Conservation (phyloP, 2,797 vertebrate genomes). For the Pantherophis vulpinus region DNA sequence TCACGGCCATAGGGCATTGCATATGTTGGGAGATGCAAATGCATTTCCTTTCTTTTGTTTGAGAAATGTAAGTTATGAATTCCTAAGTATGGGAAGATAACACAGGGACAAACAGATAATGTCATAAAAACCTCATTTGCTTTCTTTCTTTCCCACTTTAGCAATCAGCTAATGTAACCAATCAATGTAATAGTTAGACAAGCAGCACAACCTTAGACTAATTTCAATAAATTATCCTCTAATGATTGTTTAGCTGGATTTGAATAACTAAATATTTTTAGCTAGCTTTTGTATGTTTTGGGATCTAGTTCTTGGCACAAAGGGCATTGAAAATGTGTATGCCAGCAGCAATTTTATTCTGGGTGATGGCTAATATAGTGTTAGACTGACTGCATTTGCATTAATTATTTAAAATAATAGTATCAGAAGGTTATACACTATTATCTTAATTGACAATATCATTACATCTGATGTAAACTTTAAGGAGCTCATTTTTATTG, state of each 20-base stretch:
- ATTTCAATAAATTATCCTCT: constrained; percentile 52
- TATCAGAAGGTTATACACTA: constrained; percentile 35
- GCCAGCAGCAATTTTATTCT: constrained; percentile 34
- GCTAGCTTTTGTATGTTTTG: constrained; percentile 25
- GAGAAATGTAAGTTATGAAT: background rate
- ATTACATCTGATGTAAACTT: background rate
- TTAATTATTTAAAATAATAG: background rate
- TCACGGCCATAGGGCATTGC: background rate
- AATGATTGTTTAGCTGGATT: constrained; percentile 44
- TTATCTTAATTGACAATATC: constrained; percentile 13
- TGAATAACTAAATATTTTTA: constrained; percentile 38
- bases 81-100: background rate
- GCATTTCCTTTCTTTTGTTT: background rate
- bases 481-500: background rate
- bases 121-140: background rate
- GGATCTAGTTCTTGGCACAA: constrained; percentile 42
- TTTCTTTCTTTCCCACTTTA: constrained; percentile 7
- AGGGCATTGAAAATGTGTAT: constrained; percentile 43
- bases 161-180: constrained; percentile 29
- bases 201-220: constrained; percentile 38
- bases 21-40: background rate
- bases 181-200: constrained; percentile 42
- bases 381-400: constrained; percentile 28
- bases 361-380: constrained; percentile 39
- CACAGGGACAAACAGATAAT: background rate